Evolutionary conservation across 2,797 vertebrate species (phyloP).

Genomic region (Gallirallus australis): DNA sequence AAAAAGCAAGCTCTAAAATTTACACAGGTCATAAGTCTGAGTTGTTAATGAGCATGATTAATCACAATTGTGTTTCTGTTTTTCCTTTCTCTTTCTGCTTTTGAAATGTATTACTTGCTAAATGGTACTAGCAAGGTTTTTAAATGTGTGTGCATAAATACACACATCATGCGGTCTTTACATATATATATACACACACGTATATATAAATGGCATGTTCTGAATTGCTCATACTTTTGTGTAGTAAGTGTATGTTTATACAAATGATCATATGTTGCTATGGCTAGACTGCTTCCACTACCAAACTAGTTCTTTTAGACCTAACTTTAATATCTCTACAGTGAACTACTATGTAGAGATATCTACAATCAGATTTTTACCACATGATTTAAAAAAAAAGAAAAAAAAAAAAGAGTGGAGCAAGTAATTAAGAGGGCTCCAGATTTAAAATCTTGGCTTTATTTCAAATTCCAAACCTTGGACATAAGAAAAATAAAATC

Average conservation of each 20-base stretch:
- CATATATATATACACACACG: not conserved
- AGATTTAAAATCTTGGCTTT: constrained; percentile 50
- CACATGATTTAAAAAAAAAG: not conserved
- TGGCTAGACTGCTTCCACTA: not conserved
- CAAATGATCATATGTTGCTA: not conserved
- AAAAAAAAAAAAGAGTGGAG: not conserved
- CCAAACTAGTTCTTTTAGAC: not conserved
- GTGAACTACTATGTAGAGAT: not conserved
- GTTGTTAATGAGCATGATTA: constrained; percentile 70
- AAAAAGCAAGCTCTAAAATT: not conserved
- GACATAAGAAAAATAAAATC: not conserved
- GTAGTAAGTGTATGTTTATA: not conserved
- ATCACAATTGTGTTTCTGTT: constrained; percentile 63
- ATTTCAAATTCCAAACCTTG: constrained; percentile 41
- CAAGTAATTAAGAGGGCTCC: constrained; percentile 67
- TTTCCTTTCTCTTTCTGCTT: constrained; percentile 32
- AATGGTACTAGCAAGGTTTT: constrained; percentile 32
- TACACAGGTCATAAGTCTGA: constrained; percentile 55
- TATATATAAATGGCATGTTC: not conserved
- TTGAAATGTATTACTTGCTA: constrained; percentile 57
- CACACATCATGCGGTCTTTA: not conserved
- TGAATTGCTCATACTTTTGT: constrained; percentile 2
- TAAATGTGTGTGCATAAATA: constrained; percentile 1
- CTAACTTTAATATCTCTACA: not conserved
- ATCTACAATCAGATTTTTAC: constrained; percentile 61